Conservation (phyloP, 2,113 vertebrate genomes). For the Channa maculata region DNA sequence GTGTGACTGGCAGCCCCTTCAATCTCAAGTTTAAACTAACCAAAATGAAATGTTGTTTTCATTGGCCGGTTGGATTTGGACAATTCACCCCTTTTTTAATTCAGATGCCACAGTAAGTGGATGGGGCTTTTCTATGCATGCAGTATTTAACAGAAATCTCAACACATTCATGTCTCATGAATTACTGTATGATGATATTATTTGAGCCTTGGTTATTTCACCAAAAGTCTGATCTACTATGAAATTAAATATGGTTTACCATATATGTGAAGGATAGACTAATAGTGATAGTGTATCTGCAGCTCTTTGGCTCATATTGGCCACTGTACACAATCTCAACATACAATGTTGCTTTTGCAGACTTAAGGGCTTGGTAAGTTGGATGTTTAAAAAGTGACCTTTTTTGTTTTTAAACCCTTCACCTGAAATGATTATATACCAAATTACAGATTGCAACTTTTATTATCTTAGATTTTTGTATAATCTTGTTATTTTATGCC, state of each 20-base stretch:
- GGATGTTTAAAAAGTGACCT: conserved; percentile 38
- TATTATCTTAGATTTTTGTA: conserved; percentile 24
- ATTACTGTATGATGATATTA: background rate
- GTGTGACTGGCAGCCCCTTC: background rate
- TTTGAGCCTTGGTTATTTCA: conserved; percentile 15
- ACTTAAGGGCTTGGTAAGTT: conserved; percentile 37
- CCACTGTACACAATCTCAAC: conserved; percentile 25
- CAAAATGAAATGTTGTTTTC: conserved; percentile 12
- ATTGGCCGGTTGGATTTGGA: conserved; percentile 9
- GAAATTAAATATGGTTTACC: background rate
- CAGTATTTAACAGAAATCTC: conserved; percentile 21
- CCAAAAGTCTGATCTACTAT: background rate
- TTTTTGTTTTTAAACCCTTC: conserved; percentile 24
- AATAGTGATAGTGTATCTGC: background rate
- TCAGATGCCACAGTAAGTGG: conserved; percentile 12
- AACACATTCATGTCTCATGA: background rate
- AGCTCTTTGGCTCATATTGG: conserved; percentile 4
- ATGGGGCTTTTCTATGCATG: conserved; percentile 23
- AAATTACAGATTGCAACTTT: conserved; percentile 36
- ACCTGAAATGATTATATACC: conserved; percentile 21
- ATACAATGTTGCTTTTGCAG: conserved; percentile 23
- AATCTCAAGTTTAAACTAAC: background rate
- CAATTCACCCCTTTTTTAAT: conserved; percentile 25
- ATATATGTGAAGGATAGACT: conserved; percentile 12
- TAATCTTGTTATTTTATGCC: conserved; percentile 30